These are phyloP conservation scores for Plebejus melissa DNA, from an alignment of 2,888 invertebrate genomes.

Conservation along the genomic window DNA sequence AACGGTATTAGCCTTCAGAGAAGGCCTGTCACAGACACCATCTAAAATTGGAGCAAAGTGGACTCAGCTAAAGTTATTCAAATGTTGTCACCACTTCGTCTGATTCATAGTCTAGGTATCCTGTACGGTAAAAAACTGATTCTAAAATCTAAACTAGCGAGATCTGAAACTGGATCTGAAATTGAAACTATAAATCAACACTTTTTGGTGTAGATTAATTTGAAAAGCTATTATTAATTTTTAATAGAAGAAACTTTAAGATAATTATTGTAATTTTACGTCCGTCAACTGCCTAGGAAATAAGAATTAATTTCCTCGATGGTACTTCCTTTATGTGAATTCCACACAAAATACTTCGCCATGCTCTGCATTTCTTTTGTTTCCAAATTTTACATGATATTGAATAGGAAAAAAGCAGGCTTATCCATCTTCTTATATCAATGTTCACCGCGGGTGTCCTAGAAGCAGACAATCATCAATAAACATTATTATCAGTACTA, in stretches of 20 bases:
- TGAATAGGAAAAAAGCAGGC: neutral
- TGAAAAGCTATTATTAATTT: too few species aligned
- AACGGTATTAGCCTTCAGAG: neutral
- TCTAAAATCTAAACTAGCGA: neutral
- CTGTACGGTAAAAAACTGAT: neutral
- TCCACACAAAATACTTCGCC: neutral
- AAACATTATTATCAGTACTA: neutral
- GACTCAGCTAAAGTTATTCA: neutral
- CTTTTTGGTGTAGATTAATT: too few species aligned
- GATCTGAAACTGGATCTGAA: too few species aligned
- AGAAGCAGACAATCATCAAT: neutral
- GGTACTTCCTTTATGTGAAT: too few species aligned
- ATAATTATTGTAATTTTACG: too few species aligned
- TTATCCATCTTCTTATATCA: neutral
- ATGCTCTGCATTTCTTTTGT: neutral
- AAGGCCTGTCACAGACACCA: conserved; percentile 10
- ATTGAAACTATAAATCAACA: too few species aligned
- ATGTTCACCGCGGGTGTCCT: neutral
- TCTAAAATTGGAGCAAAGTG: neutral
- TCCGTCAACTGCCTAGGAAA: too few species aligned
- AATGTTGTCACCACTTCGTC: neutral
- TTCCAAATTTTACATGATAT: neutral
- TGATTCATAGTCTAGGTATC: neutral
- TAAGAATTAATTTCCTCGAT: too few species aligned
- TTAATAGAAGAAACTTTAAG: too few species aligned